Base-by-base conservation (phyloP, 2,888 invertebrate genomes). In the Byasa hedistus region DNA sequence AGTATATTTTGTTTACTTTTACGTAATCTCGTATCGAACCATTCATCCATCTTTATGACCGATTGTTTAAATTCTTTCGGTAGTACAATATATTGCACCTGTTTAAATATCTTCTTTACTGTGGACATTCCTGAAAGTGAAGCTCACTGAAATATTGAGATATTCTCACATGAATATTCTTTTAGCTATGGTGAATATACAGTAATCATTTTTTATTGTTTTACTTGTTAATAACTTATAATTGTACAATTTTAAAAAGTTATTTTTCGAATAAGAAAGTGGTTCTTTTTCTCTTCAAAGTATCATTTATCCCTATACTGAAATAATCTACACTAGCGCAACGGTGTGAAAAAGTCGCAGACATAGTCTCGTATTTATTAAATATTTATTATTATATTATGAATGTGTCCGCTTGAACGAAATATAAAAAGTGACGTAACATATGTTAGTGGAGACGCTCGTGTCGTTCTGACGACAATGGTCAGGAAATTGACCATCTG, bases 401-500 rank as follows among this genome's bases (percentile, higher is more conserved):
- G 44, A 44, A 15, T 10, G 17, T 44, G 44, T 44, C 17, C 44
- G 4, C n/a, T n/a, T 21, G 10, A 21, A 52, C 24, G 54, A 59
- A 57, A 39, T 57, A 48, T n/a, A 32, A 32, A 32, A n/a, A 12
- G 21, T 63, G 66, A 66, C 59, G 62, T 22, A 22, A 62, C 21
- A 10, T 44, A 24, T 27, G 60, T 64, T 58, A 52, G 44, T 39
- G 51, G 63, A 56, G 58, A 48, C 62, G 57, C 36, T 54, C 23
- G 56, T 22, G 48, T 62, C 68, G 72, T 69, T 65, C 64, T 48
- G 68, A 69, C 68, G 74, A 84, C 85, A 84, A 84, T 82, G 77
- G 70, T 85, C 85, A 84, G 89, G 89, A 89, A 86, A 81, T 81
- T 71, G 80, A 75, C 79, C 80, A 89, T 89, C 84, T 83, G 79